phyloP scores from a whole-genome alignment of 2,888 invertebrate species.

The Drosophila quinaria region DNA sequence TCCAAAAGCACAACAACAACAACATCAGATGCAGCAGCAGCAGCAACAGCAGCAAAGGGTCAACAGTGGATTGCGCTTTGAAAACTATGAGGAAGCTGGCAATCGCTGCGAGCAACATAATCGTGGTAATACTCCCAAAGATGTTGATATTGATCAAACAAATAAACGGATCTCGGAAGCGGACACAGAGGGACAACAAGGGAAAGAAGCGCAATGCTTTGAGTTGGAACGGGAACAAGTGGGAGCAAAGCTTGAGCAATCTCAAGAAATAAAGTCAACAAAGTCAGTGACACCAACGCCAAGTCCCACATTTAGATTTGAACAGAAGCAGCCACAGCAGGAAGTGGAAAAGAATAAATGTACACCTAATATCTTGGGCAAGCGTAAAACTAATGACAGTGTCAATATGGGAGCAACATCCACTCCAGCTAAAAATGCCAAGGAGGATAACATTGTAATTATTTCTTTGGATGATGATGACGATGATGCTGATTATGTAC shows the following conservation, averaged over 20 bases:
- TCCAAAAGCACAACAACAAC: conserved; percentile 1
- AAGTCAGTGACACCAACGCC: not conserved
- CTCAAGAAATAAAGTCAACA: not conserved
- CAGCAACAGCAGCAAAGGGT: not conserved
- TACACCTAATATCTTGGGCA: conserved; percentile 41
- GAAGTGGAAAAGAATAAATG: conserved; percentile 9
- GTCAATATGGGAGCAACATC: not conserved
- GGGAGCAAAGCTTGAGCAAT: not conserved
- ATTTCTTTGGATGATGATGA: conserved; percentile 75
- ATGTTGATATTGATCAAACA: not conserved
- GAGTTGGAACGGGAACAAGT: not conserved
- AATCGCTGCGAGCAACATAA: not conserved
- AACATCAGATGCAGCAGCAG: not conserved
- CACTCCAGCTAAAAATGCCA: conserved; percentile 38
- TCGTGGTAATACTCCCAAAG: not conserved
- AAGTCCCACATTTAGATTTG: conserved; percentile 1
- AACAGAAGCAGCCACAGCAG: conserved; percentile 1
- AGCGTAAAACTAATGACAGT: conserved; percentile 64
- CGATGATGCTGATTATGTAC: conserved; percentile 30
- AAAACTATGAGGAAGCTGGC: conserved; percentile 1
- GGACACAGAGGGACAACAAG: not conserved
- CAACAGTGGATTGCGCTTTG: not conserved
- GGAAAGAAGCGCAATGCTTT: not conserved
- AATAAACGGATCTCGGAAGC: not conserved
- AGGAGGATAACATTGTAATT: conserved; percentile 63